Base-by-base conservation (phyloP, 2,888 invertebrate species). In the Lysandra bellargus region DNA sequence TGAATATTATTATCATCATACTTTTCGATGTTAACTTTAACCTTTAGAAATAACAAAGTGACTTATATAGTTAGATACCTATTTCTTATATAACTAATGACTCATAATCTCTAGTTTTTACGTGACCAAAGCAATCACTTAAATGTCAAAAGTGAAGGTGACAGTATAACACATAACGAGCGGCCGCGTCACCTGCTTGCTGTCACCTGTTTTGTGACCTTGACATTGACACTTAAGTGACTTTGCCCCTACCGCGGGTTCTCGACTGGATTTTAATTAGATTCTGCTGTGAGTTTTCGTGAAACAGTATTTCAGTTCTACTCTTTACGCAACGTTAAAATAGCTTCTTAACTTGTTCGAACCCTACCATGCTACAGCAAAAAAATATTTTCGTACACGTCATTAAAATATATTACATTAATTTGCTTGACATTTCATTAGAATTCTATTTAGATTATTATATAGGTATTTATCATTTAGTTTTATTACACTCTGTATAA, bases 191-290 rank as follows among this genome's bases (percentile, higher is more conserved):
- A 75, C 75, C 75, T 75, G 53, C 23, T 49, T 49, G 64, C 44
- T 14, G 75, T 76, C 57, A 76, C 76, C 76, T 76, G 76, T 49
- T 57, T 33, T 33, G 81, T 83, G 85, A 78, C 84, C 88, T 85
- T 87, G 88, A 85, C 88, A 88, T 87, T 88, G 88, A 88, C 86
- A 85, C 84, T 87, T 84, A 81, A 37, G 79, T 40, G 57, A 33
- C 76, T 30, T 49, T 23, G 23, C 61, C 75, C 78, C 81, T 84
- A 84, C 84, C 78, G 82, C 83, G 4, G 30, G 53, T 57, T 76
- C 57, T 76, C 57, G 53, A 14, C 7, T 57, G 17, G 76, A 1
- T 76, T 30, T 74, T 12, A 4, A 14, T 57, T 17, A 17, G 17
- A 57, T 57, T 53, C 53, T 53, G 14, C 5, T 57, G 57, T 57